phyloP scores from a whole-genome alignment of 2,113 vertebrate species.

The Bettongia penicillata region DNA sequence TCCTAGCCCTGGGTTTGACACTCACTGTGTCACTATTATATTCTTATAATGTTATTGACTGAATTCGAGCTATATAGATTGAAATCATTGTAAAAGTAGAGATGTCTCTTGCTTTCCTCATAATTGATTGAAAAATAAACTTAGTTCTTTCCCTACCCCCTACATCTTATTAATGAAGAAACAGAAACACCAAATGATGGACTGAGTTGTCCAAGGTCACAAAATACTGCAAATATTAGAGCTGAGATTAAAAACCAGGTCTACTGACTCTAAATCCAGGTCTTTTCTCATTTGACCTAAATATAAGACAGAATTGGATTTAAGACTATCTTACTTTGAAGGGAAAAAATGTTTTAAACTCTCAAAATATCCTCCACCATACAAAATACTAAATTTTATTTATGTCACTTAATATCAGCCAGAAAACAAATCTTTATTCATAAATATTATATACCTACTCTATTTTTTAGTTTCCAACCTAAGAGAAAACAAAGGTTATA shows the following conservation, averaged over 20 bases:
- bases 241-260: neutral
- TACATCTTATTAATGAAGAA: neutral
- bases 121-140: neutral
- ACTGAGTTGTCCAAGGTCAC: neutral
- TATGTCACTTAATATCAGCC: neutral
- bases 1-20: neutral
- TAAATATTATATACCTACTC: neutral
- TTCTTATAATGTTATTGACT: neutral
- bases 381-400: neutral
- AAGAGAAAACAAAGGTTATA: neutral
- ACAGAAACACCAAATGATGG: neutral
- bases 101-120: neutral
- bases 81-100: neutral
- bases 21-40: neutral
- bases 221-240: neutral
- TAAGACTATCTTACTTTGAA: neutral
- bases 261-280: neutral
- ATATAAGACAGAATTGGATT: neutral
- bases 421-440: neutral
- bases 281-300: neutral
- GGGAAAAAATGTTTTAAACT: neutral
- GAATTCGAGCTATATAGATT: neutral
- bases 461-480: neutral
- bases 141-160: neutral
- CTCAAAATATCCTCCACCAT: neutral